These are phyloP conservation scores for Noctuana brunneofusca DNA, from an alignment of 2,888 invertebrate species.

Conservation along the genomic window DNA sequence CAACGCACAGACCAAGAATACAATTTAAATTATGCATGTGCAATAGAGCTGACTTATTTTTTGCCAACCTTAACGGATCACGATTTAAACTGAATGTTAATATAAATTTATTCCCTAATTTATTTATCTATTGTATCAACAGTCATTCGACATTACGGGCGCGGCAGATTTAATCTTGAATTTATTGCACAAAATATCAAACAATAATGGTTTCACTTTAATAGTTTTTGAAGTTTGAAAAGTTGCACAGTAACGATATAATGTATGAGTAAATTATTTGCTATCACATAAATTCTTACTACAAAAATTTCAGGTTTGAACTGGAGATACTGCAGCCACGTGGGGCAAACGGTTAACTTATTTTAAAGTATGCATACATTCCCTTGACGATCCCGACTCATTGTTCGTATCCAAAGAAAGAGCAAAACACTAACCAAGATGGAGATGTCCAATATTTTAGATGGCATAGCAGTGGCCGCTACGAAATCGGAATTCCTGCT, in stretches of 20 bases:
- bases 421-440: slow-evolving; percentile 78
- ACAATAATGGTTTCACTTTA: slow-evolving; percentile 1
- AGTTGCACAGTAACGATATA: not conserved
- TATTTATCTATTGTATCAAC: slow-evolving; percentile 67
- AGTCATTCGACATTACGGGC: slow-evolving; percentile 18
- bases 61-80: slow-evolving; percentile 67
- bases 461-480: slow-evolving; percentile 81
- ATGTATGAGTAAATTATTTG: not conserved
- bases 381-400: slow-evolving; percentile 78
- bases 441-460: slow-evolving; percentile 83
- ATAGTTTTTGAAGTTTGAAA: slow-evolving; percentile 7
- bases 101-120: slow-evolving; percentile 62
- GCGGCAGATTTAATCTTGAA: slow-evolving; percentile 38
- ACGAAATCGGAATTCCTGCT: slow-evolving; percentile 77
- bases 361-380: slow-evolving; percentile 78
- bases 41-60: slow-evolving; percentile 52
- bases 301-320: slow-evolving; percentile 21
- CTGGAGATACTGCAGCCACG: slow-evolving; percentile 43
- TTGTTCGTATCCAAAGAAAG: slow-evolving; percentile 78
- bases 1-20: slow-evolving; percentile 46
- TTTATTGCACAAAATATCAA: slow-evolving; percentile 13
- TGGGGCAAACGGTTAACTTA: slow-evolving; percentile 64
- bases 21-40: slow-evolving; percentile 47
- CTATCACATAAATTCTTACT: not conserved
- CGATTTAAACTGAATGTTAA: slow-evolving; percentile 61